Evolutionary conservation across 1,140 invertebrate species (phyloP), one percentile per base, ranked within the genome.

Genomic region (Trigoniulus corallinus): DNA sequence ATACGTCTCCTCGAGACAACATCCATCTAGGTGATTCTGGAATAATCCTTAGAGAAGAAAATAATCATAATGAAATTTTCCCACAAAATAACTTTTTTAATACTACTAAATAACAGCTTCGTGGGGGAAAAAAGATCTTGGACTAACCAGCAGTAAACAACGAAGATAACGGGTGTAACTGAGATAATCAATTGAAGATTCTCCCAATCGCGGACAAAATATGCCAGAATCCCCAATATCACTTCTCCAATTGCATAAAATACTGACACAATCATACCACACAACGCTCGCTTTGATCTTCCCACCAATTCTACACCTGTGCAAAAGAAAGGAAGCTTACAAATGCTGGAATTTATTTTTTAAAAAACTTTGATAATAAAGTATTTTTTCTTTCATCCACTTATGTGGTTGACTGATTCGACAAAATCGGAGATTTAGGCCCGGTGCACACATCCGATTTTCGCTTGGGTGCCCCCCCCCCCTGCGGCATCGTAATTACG

Each of bases 241-340:
- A 57, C 44, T 47, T 62, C 60, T 12, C 66, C 66, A 18, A 64
- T 20, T 7, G 66, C 62, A 56, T 65, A 67, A 1, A 62, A 56
- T 18, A 66, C 56, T 43, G 64, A 58, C 47, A 64, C 57, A 15
- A 60, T 50, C 22, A 66, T 64, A 4, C 61, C 65, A 44, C 52
- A 55, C 2, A 53, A 52, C 12, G 61, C 57, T 20, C 64, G 52
- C 34, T 56, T 61, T 50, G 57, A 58, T 29, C 53, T 54, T 10
- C 62, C 62, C 20, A 66, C 57, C 37, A 61, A 61, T 46, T 66
- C 64, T 23, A 66, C 55, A 26, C 57, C 64, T 65, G 50, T 2
- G 39, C 50, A 50, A 42, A 34, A 26, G 41, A 48, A 54, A 24
- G 18, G 27, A 49, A n/a, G n/a, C n/a, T n/a, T n/a, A n/a, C 7